A percentile compares a stretch with the other conserved stretches of the same genome.
Conservation (phyloP, 2,888 invertebrate species). For the Pterobdella sp. region DNA sequence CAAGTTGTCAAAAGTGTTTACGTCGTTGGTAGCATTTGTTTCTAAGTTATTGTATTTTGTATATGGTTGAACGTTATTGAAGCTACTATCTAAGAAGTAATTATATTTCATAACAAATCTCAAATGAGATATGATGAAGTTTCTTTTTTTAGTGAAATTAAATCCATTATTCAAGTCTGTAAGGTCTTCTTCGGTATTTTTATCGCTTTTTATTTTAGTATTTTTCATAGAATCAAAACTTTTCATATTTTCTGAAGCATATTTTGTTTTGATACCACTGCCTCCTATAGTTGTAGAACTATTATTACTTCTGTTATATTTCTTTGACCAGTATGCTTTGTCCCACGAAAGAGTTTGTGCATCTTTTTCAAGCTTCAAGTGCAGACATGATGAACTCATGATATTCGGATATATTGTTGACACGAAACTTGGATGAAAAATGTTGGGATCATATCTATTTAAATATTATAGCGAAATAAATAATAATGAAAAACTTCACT, state of each 20-base stretch:
- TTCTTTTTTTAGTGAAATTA: background rate
- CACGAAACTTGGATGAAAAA: slow-evolving; percentile 1
- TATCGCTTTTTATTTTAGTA: background rate
- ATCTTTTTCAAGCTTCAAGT: slow-evolving; percentile 21
- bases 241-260: background rate
- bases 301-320: background rate
- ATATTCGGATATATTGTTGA: slow-evolving; percentile 2
- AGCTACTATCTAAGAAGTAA: background rate
- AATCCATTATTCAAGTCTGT: background rate
- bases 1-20: background rate
- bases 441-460: background rate
- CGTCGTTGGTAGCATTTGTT: background rate
- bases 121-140: background rate
- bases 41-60: background rate
- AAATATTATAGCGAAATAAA: background rate
- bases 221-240: background rate
- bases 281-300: background rate
- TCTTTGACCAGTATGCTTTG: slow-evolving; percentile 21
- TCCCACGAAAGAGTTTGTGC: slow-evolving; percentile 24
- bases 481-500: background rate
- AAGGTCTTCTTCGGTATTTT: background rate
- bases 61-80: background rate
- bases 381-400: slow-evolving; percentile 7
- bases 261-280: background rate
- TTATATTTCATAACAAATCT: background rate